Conservation (phyloP, 1,140 invertebrate genomes). For the Hormaphis cornu region DNA sequence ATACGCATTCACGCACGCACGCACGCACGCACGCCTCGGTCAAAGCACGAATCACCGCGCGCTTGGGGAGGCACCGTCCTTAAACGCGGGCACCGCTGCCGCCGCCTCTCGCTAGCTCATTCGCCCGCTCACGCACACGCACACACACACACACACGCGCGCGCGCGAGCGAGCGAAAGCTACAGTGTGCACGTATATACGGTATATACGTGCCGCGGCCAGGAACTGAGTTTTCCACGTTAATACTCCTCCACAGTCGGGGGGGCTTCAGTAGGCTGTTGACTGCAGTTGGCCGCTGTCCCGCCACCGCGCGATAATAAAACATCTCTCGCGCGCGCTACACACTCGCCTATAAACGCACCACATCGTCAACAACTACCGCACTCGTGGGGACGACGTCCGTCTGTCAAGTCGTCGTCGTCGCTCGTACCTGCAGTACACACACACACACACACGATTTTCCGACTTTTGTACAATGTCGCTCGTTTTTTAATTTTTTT, state of each 20-base stretch:
- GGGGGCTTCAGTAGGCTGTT: constrained; percentile 32
- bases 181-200: constrained; percentile 24
- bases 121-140: neutral
- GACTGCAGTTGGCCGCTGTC: constrained; percentile 22
- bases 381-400: neutral
- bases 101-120: neutral
- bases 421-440: neutral
- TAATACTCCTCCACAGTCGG: neutral
- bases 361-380: too few species aligned
- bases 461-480: neutral
- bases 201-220: constrained; percentile 34
- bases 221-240: constrained; percentile 30
- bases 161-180: constrained; percentile 27
- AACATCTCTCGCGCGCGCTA: too few species aligned
- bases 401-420: neutral
- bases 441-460: neutral
- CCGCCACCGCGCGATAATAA: neutral
- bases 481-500: too few species aligned
- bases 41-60: constrained; percentile 30
- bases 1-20: constrained; percentile 34
- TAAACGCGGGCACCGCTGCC: neutral
- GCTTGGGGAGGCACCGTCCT: neutral
- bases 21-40: constrained; percentile 1
- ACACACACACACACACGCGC: constrained; percentile 12
- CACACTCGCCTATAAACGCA: neutral